Percentiles rank a stretch among this genome's conserved stretches.
Conservation (phyloP, 2,113 vertebrate species). For the Tichodroma muraria region DNA sequence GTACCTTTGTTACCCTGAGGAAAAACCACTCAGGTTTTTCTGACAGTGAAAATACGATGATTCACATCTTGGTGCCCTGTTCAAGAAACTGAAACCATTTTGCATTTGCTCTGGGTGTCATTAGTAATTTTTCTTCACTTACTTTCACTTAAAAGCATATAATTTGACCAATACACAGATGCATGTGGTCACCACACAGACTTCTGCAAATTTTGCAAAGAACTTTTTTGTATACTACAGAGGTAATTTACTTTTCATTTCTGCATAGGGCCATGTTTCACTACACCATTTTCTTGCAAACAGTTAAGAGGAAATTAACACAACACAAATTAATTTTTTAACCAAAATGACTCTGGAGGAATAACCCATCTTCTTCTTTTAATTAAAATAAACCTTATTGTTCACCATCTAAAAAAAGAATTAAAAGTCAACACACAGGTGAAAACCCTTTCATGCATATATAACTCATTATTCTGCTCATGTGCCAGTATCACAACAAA, state of each 20-base stretch:
- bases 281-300: background rate
- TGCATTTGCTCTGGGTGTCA: background rate
- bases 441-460: background rate
- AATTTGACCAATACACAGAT: background rate
- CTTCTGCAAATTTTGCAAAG: background rate
- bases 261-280: background rate
- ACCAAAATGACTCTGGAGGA: background rate
- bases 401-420: background rate
- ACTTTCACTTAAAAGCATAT: constrained; percentile 1
- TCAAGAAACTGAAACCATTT: constrained; percentile 34
- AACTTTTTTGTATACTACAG: background rate
- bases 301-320: background rate
- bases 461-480: background rate
- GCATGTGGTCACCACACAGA: background rate
- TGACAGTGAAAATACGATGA: background rate
- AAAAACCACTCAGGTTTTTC: background rate
- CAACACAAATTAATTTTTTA: background rate
- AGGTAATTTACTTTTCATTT: background rate
- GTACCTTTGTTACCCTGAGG: background rate
- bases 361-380: constrained; percentile 11
- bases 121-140: background rate
- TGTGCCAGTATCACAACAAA: background rate
- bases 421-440: background rate
- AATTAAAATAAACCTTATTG: background rate
- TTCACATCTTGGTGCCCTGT: background rate